phyloP scores from a whole-genome alignment of 1,140 invertebrate genomes.

The Drosophila carrolli region DNA sequence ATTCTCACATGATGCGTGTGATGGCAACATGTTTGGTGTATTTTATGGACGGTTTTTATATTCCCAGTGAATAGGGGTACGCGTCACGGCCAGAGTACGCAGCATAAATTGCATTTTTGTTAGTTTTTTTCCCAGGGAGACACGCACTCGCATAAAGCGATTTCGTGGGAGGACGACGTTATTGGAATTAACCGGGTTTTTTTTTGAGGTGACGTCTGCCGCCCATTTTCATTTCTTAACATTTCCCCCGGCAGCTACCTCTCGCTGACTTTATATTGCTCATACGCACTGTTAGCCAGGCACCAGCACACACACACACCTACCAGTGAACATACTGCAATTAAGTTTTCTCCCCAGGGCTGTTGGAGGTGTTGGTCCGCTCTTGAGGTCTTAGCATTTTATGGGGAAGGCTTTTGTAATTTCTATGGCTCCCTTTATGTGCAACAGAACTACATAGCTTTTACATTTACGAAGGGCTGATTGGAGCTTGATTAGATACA shows the following conservation, averaged over 20 bases:
- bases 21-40: constrained; percentile 5
- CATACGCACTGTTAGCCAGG: constrained; percentile 52
- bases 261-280: constrained; percentile 62
- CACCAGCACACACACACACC: too few relatives aligned
- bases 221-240: background rate
- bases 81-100: constrained; percentile 27
- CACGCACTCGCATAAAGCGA: constrained; percentile 15
- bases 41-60: constrained; percentile 27
- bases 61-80: constrained; percentile 6
- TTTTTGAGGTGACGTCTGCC: constrained; percentile 12
- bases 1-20: constrained; percentile 18
- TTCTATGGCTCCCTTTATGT: constrained; percentile 24
- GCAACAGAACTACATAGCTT: constrained; percentile 4
- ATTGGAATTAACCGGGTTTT: constrained; percentile 39
- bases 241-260: background rate
- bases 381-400: constrained; percentile 45
- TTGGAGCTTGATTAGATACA: constrained; percentile 30
- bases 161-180: constrained; percentile 16
- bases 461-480: constrained; percentile 14
- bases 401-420: constrained; percentile 19
- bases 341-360: constrained; percentile 51
- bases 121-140: constrained; percentile 49
- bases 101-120: constrained; percentile 72
- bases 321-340: constrained; percentile 33
- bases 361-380: constrained; percentile 25